Percentiles rank a stretch among this genome's conserved stretches.
Evolutionary conservation across 2,797 vertebrate species (phyloP).

Genomic region (Triplophysa yarkandensis): DNA sequence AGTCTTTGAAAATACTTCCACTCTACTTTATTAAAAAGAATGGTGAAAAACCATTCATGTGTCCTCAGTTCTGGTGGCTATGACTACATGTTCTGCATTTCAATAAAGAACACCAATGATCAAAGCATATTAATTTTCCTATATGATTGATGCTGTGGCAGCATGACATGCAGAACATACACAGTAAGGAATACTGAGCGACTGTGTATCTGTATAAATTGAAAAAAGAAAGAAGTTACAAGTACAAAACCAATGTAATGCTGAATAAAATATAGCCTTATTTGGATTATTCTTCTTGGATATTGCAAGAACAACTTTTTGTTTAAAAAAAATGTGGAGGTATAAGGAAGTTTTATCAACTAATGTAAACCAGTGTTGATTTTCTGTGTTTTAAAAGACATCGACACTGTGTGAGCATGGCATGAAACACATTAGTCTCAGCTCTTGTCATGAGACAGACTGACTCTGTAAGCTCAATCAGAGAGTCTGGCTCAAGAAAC

Average conservation of each 20-base stretch:
- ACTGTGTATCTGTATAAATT: conserved; percentile 39
- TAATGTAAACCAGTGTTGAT: conserved; percentile 31
- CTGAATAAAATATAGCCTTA: conserved; percentile 41
- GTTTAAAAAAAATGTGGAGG: conserved; percentile 54
- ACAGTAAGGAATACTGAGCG: conserved; percentile 6
- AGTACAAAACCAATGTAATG: conserved; percentile 39
- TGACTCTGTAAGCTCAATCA: conserved; percentile 34
- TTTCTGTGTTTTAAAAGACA: conserved; percentile 42
- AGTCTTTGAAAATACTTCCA: conserved; percentile 10
- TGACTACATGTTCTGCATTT: conserved; percentile 6
- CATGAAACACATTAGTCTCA: conserved; percentile 45
- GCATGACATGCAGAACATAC: conserved; percentile 7
- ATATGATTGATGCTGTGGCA: conserved; percentile 27
- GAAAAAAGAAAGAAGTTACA: conserved; percentile 27
- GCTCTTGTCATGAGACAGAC: conserved; percentile 33
- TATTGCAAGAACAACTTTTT: conserved; percentile 50
- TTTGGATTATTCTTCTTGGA: conserved; percentile 28
- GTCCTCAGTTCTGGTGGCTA: conserved; percentile 10
- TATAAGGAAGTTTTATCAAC: conserved; percentile 24
- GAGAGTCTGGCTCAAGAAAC: conserved; percentile 23
- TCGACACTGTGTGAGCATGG: conserved; percentile 38
- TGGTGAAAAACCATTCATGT: conserved; percentile 9
- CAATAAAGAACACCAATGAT: conserved; percentile 41
- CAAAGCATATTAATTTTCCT: conserved; percentile 13
- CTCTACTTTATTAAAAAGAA: not conserved